Evolutionary conservation across 2,888 invertebrate genomes (phyloP), one percentile per base, ranked within the genome.

Genomic region (Chrysodeixis includens): DNA sequence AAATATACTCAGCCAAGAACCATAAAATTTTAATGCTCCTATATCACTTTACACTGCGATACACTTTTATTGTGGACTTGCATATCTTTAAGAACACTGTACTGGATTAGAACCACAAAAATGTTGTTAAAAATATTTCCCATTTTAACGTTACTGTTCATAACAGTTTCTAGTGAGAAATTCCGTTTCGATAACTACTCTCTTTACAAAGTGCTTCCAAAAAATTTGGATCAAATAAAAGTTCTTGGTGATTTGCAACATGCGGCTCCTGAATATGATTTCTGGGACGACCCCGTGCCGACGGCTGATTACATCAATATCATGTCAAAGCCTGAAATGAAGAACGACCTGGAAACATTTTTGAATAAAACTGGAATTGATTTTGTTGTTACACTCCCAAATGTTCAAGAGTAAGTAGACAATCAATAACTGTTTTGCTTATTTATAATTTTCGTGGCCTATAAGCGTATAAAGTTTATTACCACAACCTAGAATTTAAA

Each of bases 201-300:
- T 18, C 92, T 97, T 8, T 97, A 95, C 76, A 95, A 96, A 83
- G 87, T 96, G 6, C 83, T 88, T 0, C 96, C 97, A 0, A 86
- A 90, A 67, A 95, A 89, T 74, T 76, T 83, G 0, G 85, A 92
- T 0, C 95, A 97, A 46, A 83, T 96, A 30, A 85, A 88, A 49
- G 71, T 93, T 18, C 89, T 97, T 9, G 91, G 92, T 81, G 80
- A 92, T 9, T 81, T 96, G 40, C 92, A 95, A 76, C 78, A 88
- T 74, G 79, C 84, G 26, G 94, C 85, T 81, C 83, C 68, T 73
- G 92, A 79, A 76, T 96, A 78, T 78, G 95, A 91, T 88, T 96
- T 92, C 67, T 95, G 88, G 92, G 93, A 87, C 81, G 92, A 86
- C 63, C 94, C 85, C 35, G 88, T 79, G 16, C 85, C 76, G 0